phyloP scores from a whole-genome alignment of 2,888 invertebrate genomes.

The Ophraella communa region DNA sequence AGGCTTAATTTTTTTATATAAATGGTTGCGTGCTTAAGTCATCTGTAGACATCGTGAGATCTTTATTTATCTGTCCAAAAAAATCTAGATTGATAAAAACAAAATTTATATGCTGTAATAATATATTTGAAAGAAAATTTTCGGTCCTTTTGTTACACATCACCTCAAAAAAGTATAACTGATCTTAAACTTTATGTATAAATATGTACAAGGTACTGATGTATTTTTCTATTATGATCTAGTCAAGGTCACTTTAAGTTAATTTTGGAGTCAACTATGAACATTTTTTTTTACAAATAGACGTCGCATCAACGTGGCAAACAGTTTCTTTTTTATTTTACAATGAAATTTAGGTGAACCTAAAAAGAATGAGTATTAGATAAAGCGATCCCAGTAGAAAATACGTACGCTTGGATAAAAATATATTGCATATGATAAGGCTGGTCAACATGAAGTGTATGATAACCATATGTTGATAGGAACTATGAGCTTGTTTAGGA shows the following conservation, averaged over 20 bases:
- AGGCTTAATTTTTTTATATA: no score
- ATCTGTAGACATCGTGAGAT: no score
- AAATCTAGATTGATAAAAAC: no score
- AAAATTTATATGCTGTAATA: constrained; percentile 47
- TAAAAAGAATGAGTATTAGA: background rate
- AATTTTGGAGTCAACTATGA: constrained; percentile 51
- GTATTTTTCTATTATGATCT: constrained; percentile 53
- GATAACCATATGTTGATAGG: background rate
- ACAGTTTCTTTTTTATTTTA: background rate
- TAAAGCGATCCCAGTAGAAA: background rate
- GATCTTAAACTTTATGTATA: constrained; percentile 49
- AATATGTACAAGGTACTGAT: constrained; percentile 59
- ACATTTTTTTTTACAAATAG: constrained; percentile 25
- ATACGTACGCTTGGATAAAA: background rate
- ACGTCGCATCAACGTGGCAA: constrained; percentile 1
- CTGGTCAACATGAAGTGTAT: background rate
- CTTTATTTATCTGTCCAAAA: no score
- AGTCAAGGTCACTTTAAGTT: constrained; percentile 60
- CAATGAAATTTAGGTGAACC: background rate
- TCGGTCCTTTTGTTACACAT: constrained; percentile 57
- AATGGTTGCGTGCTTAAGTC: no score
- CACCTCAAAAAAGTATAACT: constrained; percentile 55
- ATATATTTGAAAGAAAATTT: constrained; percentile 50
- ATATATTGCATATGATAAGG: background rate
- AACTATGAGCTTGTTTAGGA: background rate